Evolutionary conservation across 2,888 invertebrate species (phyloP).

Genomic region (Chaetogeoica ovagalla): DNA sequence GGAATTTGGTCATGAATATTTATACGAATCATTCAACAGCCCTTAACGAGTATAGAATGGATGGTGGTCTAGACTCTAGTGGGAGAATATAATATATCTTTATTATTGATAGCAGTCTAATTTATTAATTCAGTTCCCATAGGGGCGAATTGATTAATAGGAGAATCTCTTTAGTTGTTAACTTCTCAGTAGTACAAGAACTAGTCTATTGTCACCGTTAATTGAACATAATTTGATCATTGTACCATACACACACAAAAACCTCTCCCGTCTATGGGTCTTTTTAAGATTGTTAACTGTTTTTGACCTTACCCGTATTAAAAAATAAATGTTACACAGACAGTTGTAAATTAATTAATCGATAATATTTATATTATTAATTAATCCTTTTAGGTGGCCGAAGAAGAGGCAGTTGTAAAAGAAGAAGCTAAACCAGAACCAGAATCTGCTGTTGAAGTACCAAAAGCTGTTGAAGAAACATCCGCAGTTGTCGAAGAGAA

Average conservation of each 20-base stretch:
- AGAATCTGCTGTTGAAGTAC: slow-evolving; percentile 46
- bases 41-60: slow-evolving; percentile 48
- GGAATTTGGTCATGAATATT: background rate
- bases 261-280: background rate
- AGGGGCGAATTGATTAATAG: slow-evolving; percentile 45
- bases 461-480: slow-evolving; percentile 37
- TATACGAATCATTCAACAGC: slow-evolving; percentile 28
- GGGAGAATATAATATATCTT: slow-evolving; percentile 22
- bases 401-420: slow-evolving; percentile 33
- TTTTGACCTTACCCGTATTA: slow-evolving; percentile 34
- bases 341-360: slow-evolving; percentile 14
- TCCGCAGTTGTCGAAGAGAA: slow-evolving; percentile 21
- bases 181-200: slow-evolving; percentile 23
- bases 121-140: slow-evolving; percentile 29
- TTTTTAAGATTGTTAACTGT: slow-evolving; percentile 15
- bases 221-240: slow-evolving; percentile 49
- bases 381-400: slow-evolving; percentile 30
- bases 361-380: background rate
- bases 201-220: slow-evolving; percentile 29
- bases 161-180: slow-evolving; percentile 28
- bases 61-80: background rate
- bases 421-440: slow-evolving; percentile 40
- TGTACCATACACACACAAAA: slow-evolving; percentile 5
- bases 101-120: slow-evolving; percentile 18
- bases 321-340: background rate